Percentiles rank a stretch among this genome's conserved stretches.
Conservation (phyloP, 2,888 invertebrate genomes). For the Drosophila maculinotata region DNA sequence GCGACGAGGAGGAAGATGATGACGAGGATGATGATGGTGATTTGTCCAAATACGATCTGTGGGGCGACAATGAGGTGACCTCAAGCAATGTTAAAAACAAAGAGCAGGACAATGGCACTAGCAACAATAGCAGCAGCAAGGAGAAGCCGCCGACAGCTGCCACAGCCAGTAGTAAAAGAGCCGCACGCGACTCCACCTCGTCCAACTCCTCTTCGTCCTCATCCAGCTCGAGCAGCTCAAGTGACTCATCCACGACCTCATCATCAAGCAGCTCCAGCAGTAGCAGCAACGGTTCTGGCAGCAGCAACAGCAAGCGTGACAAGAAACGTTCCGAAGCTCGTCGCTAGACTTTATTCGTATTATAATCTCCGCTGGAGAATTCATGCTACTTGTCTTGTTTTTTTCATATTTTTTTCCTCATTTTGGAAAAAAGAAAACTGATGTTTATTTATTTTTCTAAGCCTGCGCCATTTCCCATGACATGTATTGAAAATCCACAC, state of each 20-base stretch:
- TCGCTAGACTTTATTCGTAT: constrained; percentile 20
- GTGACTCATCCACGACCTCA: constrained; percentile 56
- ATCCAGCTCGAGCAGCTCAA: constrained; percentile 68
- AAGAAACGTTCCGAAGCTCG: constrained; percentile 58
- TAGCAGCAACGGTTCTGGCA: constrained; percentile 55
- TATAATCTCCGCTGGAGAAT: constrained; percentile 22
- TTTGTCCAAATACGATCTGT: constrained; percentile 92
- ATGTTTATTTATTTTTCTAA: constrained; percentile 73
- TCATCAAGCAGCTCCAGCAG: constrained; percentile 66
- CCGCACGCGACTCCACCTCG: constrained; percentile 71
- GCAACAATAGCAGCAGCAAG: constrained; percentile 29
- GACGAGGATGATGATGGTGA: constrained; percentile 89
- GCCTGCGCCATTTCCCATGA: constrained; percentile 55
- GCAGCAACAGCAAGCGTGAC: constrained; percentile 41
- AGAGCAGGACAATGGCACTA: constrained; percentile 46
- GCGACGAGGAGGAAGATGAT: constrained; percentile 84
- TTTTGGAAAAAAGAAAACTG: constrained; percentile 15
- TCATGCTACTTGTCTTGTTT: constrained; percentile 30
- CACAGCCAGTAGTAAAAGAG: constrained; percentile 50
- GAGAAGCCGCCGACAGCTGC: constrained; percentile 32
- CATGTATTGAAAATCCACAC: constrained; percentile 48
- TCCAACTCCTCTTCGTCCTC: constrained; percentile 78
- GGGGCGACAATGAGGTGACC: constrained; percentile 88
- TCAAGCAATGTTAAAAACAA: constrained; percentile 54
- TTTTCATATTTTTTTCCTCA: constrained; percentile 9